Base-by-base conservation (phyloP, 2,888 invertebrate genomes). In the Habrosyne pyritoides region DNA sequence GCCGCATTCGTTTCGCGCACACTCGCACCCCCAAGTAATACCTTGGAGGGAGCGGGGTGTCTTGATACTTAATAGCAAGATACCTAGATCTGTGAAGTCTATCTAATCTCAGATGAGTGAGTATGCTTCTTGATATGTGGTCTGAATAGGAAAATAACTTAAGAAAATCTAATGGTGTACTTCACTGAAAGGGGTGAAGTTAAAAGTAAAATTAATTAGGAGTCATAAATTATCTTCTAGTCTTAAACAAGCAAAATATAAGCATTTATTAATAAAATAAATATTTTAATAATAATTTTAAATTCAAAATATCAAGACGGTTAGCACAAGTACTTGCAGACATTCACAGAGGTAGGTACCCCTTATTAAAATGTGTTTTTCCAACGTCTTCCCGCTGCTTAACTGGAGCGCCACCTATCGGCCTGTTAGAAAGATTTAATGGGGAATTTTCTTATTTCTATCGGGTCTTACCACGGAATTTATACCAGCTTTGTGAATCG, bases 1-100 rank as follows among this genome's bases (percentile, higher is more conserved):
- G 94, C 94, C 94, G 93, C 94, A 95, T 95, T 95, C 93, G 93
- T 95, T 94, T 94, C 93, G 91, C 92, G 86, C 86, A 83, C 85
- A 82, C 89, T 87, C 90, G 86, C 87, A 81, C 89, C 89, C 89
- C 85, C 84, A 81, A 42, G 78, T 84, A 85, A 81, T 82, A 77
- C 83, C 81, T 83, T 83, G 80, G 74, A 71, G 66, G 69, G 81
- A 68, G 75, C 66, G 71, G 74, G 73, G 67, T 71, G 75, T 81
- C 81, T 86, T 86, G 85, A 76, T 84, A 68, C 79, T 82, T 79
- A 63, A 62, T 54, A 18, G 14, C 10, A 14, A 26, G 61, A 71
- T 69, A 56, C 60, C 65, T 69, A 64, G 66, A 47, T 53, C 59
- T 21, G 7, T 24, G 24, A 24, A 36, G 51, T 18, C 49, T 22